These are phyloP conservation scores for Zygogramma bicolorata DNA, from an alignment of 2,888 invertebrate genomes.

Conservation along the genomic window DNA sequence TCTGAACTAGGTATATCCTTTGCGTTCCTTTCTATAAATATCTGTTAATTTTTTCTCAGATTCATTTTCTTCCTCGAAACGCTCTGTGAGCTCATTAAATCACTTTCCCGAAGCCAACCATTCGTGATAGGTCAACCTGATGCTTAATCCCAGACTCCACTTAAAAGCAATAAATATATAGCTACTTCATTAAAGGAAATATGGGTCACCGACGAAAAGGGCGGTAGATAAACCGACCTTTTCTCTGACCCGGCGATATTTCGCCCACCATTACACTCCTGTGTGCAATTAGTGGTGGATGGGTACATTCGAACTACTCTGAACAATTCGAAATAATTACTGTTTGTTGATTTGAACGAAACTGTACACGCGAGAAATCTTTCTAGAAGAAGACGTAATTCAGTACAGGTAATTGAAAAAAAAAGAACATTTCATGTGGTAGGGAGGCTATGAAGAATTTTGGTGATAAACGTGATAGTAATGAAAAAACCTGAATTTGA, in stretches of 20 bases:
- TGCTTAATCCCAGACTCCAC: neutral
- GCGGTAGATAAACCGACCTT: slow-evolving; percentile 4
- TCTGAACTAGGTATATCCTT: no score
- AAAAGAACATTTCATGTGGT: neutral
- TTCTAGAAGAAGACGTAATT: neutral
- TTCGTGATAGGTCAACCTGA: slow-evolving; percentile 1
- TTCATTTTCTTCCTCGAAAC: no score
- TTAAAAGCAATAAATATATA: neutral
- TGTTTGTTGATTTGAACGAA: neutral
- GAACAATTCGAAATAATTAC: neutral
- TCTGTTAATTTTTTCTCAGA: no score
- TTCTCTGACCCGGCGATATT: neutral
- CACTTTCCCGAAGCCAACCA: neutral
- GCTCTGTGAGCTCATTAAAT: no score
- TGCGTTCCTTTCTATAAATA: no score
- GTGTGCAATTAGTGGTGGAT: neutral
- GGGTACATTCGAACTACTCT: neutral
- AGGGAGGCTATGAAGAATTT: no score
- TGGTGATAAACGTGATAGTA: no score
- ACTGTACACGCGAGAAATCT: neutral
- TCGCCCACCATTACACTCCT: neutral
- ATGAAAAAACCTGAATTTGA: no score
- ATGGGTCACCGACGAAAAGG: slow-evolving; percentile 5
- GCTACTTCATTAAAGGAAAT: neutral
- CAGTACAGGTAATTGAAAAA: neutral